Evolutionary conservation across 2,888 invertebrate species (phyloP), one percentile per base, ranked within the genome.

Genomic region (Andrena bucephala): DNA sequence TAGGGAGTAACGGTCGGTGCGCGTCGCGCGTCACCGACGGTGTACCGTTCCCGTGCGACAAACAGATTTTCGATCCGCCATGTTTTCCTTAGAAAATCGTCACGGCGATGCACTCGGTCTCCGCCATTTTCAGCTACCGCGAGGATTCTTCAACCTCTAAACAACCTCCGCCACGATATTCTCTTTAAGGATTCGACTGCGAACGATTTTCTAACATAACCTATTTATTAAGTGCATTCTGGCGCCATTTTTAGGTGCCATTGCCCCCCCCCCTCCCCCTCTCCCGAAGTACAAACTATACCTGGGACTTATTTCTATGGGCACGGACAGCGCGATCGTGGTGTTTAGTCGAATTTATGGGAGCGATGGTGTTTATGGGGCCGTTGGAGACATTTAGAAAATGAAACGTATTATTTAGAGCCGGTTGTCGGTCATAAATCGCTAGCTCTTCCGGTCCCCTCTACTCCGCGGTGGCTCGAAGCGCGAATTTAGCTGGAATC

Each of bases 61-160:
- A 71, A 63, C 78, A 68, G 80, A 77, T 80, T 77, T 79, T 77
- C 80, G 66, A 50, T 60, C 60, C 70, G 77, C 66, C 79, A 77
- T 80, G 54, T 80, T 80, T 71, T 42, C 20, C 71, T 63, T 16
- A 33, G 42, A 71, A 80, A 67, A 70, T 48, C 70, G n/a, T 57
- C 42, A 42, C 42, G 20, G n/a, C 31, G 60, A 0, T n/a, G 20
- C 33, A 36, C 16, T 27, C 29, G 42, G 42, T 29, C 16, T 16
- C 10, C 59, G 16, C 59, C 29, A 59, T 59, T 59, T 59, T 59
- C 5, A 29, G 29, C 42, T 16, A 4, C 42, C 42, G 42, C 42
- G 42, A 16, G 42, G 16, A 5, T 42, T 42, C 42, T 16, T 42
- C 42, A 1, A 42, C 42, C 42, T 13, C 54, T 10, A 8, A 54